phyloP scores from a whole-genome alignment of 2,797 vertebrate species.

The Xenops minutus region DNA sequence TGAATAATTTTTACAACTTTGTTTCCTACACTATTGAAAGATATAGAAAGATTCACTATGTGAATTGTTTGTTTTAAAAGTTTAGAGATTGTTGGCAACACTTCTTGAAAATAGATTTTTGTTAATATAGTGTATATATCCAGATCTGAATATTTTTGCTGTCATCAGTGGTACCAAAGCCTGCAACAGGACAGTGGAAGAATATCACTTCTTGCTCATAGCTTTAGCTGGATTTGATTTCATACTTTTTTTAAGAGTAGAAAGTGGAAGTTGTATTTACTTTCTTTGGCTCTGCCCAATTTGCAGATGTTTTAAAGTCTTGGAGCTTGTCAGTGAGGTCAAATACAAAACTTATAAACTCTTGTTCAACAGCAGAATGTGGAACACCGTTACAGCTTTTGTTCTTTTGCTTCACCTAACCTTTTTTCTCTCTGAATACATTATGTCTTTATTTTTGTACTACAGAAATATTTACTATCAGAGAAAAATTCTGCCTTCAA shows the following conservation, averaged over 20 bases:
- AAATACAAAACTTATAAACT: not conserved
- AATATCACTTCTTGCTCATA: not conserved
- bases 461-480: not conserved
- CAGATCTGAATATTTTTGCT: not conserved
- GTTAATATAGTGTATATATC: not conserved
- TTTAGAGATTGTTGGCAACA: not conserved
- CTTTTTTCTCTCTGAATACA: not conserved
- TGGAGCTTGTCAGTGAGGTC: not conserved
- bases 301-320: not conserved
- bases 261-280: not conserved
- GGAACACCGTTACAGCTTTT: not conserved
- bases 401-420: not conserved
- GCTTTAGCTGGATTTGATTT: not conserved
- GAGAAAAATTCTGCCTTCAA: not conserved
- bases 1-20: not conserved
- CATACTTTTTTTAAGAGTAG: not conserved
- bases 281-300: not conserved
- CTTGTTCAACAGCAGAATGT: not conserved
- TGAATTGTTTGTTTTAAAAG: not conserved
- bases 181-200: not conserved
- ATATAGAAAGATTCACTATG: not conserved
- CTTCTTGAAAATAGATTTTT: not conserved
- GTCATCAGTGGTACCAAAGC: fast-evolving
- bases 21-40: not conserved
- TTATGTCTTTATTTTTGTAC: not conserved